Conservation (phyloP, 2,113 vertebrate species). For the Strigops habroptila region DNA sequence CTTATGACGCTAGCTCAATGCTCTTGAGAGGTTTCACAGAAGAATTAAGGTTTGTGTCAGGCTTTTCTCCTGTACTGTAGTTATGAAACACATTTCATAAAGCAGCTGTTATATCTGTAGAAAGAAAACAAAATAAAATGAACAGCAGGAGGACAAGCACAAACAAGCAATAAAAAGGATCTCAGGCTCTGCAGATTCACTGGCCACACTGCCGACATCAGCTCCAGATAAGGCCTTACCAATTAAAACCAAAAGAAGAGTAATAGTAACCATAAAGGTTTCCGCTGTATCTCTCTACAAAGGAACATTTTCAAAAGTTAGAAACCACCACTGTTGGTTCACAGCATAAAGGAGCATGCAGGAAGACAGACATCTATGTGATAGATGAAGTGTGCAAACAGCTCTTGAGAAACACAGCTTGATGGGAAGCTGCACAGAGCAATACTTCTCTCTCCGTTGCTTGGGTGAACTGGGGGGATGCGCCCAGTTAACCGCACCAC, state of each 20-base stretch:
- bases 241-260: background rate
- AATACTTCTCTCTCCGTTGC: background rate
- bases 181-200: background rate
- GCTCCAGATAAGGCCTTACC: background rate
- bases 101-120: background rate
- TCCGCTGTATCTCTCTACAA: background rate
- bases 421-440: rapidly evolving
- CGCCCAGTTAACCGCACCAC: background rate
- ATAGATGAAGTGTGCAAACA: background rate
- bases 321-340: background rate
- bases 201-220: background rate
- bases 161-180: background rate
- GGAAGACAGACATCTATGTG: background rate
- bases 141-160: background rate
- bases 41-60: background rate
- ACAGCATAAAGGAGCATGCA: background rate
- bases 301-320: background rate
- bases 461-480: background rate
- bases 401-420: background rate
- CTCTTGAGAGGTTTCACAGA: background rate
- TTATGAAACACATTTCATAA: background rate
- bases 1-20: background rate
- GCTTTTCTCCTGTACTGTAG: background rate
- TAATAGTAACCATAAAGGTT: background rate
- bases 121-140: background rate